Percentiles rank a stretch among this genome's conserved stretches.
These are phyloP conservation scores for Melitaea cinxia DNA, from an alignment of 1,140 invertebrate species.

Conservation along the genomic window DNA sequence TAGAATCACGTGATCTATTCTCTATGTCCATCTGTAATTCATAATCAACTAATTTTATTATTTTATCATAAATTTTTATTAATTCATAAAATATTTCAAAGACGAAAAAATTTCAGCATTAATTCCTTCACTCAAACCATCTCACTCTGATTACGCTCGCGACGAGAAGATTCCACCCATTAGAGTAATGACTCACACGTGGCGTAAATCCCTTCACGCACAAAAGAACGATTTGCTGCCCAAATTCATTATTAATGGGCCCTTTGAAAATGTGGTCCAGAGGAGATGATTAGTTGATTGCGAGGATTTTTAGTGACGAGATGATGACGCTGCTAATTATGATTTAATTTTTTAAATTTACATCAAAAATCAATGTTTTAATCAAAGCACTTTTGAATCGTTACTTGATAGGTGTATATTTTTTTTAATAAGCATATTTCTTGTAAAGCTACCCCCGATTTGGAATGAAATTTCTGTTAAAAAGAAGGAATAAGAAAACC, in stretches of 20 bases:
- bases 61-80: too few species aligned
- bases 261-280: slow-evolving; percentile 50
- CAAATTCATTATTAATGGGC: slow-evolving; percentile 69
- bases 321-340: slow-evolving; percentile 13
- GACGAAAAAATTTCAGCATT: background rate
- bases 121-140: slow-evolving; percentile 3
- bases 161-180: slow-evolving; percentile 55
- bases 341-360: background rate
- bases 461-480: too few species aligned
- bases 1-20: too few species aligned
- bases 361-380: too few species aligned
- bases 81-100: background rate
- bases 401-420: too few species aligned
- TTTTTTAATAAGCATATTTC: too few species aligned
- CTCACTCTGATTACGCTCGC: slow-evolving; percentile 33
- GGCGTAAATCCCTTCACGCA: slow-evolving; percentile 64
- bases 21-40: too few species aligned
- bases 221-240: slow-evolving; percentile 66
- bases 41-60: too few species aligned
- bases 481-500: too few species aligned
- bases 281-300: slow-evolving; percentile 60
- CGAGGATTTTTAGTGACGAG: slow-evolving; percentile 41
- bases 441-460: too few species aligned
- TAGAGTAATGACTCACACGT: slow-evolving; percentile 67
- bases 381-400: too few species aligned